Percentiles rank a stretch among this genome's conserved stretches.
phyloP scores from a whole-genome alignment of 2,797 vertebrate genomes.

The Acipenser ruthenus region DNA sequence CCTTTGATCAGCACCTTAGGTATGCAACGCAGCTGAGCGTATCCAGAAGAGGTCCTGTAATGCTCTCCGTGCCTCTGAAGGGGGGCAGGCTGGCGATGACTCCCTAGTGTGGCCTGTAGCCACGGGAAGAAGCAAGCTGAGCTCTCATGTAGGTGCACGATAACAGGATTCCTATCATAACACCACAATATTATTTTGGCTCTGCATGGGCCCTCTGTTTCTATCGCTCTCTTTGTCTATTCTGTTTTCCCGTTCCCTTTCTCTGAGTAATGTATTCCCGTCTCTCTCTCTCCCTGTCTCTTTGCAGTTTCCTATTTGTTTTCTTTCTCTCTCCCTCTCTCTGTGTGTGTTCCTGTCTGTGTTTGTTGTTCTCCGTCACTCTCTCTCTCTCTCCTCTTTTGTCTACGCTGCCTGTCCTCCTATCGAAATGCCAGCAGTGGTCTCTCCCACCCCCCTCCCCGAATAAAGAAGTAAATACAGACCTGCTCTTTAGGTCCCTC shows the following conservation, averaged over 20 bases:
- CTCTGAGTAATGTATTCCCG: neutral
- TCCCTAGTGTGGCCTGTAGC: too few species aligned
- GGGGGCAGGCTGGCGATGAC: too few species aligned
- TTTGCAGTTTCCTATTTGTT: too few species aligned
- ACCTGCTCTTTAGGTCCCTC: constrained; percentile 27
- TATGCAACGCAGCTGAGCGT: neutral
- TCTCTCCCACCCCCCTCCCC: constrained; percentile 50
- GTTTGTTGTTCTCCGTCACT: neutral
- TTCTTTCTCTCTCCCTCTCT: constrained; percentile 21
- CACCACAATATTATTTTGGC: too few species aligned
- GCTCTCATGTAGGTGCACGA: too few species aligned
- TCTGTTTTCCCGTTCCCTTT: neutral
- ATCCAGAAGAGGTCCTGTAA: neutral
- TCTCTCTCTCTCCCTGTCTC: constrained; percentile 16
- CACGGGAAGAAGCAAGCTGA: too few species aligned
- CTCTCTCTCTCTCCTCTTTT: constrained; percentile 32
- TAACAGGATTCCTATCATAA: too few species aligned
- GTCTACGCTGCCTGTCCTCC: constrained; percentile 40
- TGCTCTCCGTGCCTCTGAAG: too few species aligned
- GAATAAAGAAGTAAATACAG: constrained; percentile 36
- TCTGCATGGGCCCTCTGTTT: neutral
- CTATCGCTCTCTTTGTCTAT: neutral
- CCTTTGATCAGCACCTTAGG: neutral
- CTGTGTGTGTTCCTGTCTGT: neutral
- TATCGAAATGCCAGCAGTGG: constrained; percentile 10